Base-by-base conservation (phyloP, 2,888 invertebrate species). In the Encarsia formosa region DNA sequence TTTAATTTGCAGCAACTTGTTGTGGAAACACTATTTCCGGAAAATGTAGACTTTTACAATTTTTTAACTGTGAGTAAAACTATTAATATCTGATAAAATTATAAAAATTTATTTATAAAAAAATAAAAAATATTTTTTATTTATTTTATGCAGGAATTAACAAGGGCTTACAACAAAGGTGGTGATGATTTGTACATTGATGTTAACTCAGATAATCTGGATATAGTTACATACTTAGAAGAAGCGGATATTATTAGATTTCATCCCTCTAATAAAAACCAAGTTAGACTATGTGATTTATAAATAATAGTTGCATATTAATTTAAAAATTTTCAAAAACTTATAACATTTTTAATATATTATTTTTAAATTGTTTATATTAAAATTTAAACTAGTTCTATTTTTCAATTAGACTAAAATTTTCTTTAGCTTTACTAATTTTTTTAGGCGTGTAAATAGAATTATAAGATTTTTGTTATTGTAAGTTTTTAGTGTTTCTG, bases 111-210 rank as follows among this genome's bases (percentile, higher is more conserved):
- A 18, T 32, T 19, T 23, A 18, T 38, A 45, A 15, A 18, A 37
- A 41, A 40, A 9, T 22, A 18, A 34, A 35, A 31, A 37, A 11
- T 43, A 23, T 39, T 24, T 8, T 23, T 44, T 40, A 22, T 32
- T 31, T 38, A 35, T 31, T 24, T 8, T 31, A 64, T 63, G 8
- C 34, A 71, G 70, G 34, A 49, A 1, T 31, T 73, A n/a, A 63
- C 65, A 23, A 5, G 24, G 11, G 64, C 66, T 9, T 62, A 64
- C 38, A 31, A 38, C 6, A 64, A 59, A 56, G 70, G 67, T 2
- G 72, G 73, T n/a, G 68, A 73, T 48, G 65, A 71, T 9, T 31
- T 66, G 20, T 73, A 70, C 35, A 49, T 72, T 4, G 44, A 65
- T 20, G 48, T 70, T 6, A 44, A 9, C 4, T 51, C 60, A 3